Conservation (phyloP, 1,140 invertebrate species). For the Atta texana region DNA sequence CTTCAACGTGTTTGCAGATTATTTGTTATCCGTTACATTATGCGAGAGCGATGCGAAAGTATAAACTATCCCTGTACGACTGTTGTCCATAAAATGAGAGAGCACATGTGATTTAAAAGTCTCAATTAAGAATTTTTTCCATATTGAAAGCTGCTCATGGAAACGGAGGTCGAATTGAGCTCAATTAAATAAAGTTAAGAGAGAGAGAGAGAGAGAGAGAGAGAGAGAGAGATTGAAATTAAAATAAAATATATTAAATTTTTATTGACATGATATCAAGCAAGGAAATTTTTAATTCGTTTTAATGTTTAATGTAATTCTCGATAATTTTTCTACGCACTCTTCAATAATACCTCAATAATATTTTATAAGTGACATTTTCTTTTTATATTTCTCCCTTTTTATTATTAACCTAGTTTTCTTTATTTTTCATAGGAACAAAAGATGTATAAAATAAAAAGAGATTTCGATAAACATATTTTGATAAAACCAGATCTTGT, state of each 20-base stretch:
- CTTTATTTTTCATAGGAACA: not conserved
- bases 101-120: not conserved
- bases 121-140: not conserved
- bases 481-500: not conserved
- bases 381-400: not conserved
- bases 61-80: not conserved
- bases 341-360: not conserved
- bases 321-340: not conserved
- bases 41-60: conserved; percentile 21
- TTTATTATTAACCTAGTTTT: not conserved
- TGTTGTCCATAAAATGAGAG: not conserved
- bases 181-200: not conserved
- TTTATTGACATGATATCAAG: not conserved
- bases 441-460: not conserved
- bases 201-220: not conserved
- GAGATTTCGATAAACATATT: conserved; percentile 5
- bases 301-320: not conserved
- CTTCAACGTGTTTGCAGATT: conserved; percentile 44
- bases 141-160: not conserved
- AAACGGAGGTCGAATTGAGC: not conserved
- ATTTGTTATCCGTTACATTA: conserved; percentile 42
- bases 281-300: no score
- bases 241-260: not conserved
- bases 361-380: not conserved
- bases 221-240: not conserved